Conservation (phyloP, 1,140 invertebrate species). For the Cheumatopsyche charites region DNA sequence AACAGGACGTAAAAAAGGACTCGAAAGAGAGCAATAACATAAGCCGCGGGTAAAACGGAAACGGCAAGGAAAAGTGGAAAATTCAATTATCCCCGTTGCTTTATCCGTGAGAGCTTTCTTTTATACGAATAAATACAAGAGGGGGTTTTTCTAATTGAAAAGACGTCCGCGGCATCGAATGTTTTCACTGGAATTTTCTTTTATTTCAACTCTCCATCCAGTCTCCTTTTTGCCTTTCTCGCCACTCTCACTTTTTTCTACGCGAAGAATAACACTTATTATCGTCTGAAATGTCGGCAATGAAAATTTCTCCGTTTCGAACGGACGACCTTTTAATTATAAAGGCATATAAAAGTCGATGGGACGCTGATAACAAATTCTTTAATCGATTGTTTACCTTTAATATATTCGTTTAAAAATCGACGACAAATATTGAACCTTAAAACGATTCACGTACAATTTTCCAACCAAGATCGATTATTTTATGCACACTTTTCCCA, state of each 20-base stretch:
- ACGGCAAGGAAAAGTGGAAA: conserved; percentile 37
- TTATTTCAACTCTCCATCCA: conserved; percentile 26
- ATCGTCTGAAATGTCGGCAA: conserved; percentile 1
- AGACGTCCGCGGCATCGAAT: conserved; percentile 46
- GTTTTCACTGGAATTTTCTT: conserved; percentile 43
- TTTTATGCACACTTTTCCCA: background rate
- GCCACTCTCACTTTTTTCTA: background rate
- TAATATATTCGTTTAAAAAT: background rate
- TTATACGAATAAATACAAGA: conserved; percentile 45
- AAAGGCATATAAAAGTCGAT: background rate
- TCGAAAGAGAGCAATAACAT: conserved; percentile 28
- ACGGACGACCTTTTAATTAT: conserved; percentile 7
- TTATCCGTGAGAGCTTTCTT: conserved; percentile 44
- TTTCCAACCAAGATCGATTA: no score
- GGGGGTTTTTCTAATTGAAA: conserved; percentile 46
- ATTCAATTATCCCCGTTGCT: conserved; percentile 46
- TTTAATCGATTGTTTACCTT: background rate
- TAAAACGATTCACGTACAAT: no score
- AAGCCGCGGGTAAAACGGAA: conserved; percentile 6
- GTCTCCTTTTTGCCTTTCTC: background rate
- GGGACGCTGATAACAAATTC: background rate
- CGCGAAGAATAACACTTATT: conserved; percentile 42
- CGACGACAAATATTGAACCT: no score
- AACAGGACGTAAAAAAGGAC: background rate
- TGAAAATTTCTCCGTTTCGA: background rate